Evolutionary conservation across 2,888 invertebrate genomes (phyloP).

Genomic region (Hemaris fuciformis): DNA sequence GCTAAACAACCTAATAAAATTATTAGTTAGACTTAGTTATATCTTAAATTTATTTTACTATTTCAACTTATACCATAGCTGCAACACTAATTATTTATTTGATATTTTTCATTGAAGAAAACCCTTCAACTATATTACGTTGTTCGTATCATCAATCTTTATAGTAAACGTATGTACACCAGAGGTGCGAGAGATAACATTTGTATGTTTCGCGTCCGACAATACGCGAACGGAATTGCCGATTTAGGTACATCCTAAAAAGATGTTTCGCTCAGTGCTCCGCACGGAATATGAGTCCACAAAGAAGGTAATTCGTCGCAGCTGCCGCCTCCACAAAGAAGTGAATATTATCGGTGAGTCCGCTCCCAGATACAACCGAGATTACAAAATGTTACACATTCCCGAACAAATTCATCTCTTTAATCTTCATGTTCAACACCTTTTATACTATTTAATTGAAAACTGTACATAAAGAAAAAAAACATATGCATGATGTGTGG

Average conservation of each 20-base stretch:
- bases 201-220: background rate
- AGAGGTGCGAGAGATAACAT: constrained; percentile 11
- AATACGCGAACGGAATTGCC: constrained; percentile 27
- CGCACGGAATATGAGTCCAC: constrained; percentile 51
- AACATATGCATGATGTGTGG: no score
- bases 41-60: no score
- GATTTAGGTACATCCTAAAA: constrained; percentile 41
- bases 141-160: background rate
- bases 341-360: constrained; percentile 48
- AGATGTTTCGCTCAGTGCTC: constrained; percentile 42
- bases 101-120: no score
- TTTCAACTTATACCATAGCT: no score
- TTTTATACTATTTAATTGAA: background rate
- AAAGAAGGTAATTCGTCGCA: constrained; percentile 64
- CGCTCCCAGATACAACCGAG: constrained; percentile 29
- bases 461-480: background rate
- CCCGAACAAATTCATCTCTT: background rate
- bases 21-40: no score
- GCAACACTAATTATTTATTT: no score
- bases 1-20: no score
- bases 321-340: constrained; percentile 56
- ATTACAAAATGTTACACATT: constrained; percentile 29
- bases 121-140: background rate
- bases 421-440: background rate
- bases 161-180: background rate